A percentile compares a stretch with the other conserved stretches of the same genome.
Evolutionary conservation across 1,140 invertebrate genomes (phyloP).

Genomic region (Harpegnathos saltator): DNA sequence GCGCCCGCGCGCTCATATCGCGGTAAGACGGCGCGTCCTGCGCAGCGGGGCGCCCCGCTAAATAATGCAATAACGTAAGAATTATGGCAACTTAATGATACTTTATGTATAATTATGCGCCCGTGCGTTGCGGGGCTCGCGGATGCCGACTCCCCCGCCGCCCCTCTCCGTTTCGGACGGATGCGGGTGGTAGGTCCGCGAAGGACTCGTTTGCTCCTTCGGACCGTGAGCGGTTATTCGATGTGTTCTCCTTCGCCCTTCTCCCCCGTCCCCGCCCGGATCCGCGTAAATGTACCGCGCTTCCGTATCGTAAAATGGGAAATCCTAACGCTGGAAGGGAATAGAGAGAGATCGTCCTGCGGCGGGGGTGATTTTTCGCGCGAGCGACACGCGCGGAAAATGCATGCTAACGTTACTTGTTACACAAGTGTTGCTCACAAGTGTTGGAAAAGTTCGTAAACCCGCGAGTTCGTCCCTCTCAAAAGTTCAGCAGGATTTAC

Average conservation of each 20-base stretch:
- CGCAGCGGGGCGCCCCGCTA: constrained; percentile 81
- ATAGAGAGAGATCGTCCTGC: too few relatives aligned
- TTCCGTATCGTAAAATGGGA: too few relatives aligned
- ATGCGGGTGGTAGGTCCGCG: constrained; percentile 53
- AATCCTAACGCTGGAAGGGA: too few relatives aligned
- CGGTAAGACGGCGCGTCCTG: constrained; percentile 76
- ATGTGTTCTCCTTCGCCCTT: constrained; percentile 25
- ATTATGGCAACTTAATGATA: constrained; percentile 85
- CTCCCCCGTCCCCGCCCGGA: too few relatives aligned
- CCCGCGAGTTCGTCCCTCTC: too few relatives aligned
- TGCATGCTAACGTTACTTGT: too few relatives aligned
- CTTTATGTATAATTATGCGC: constrained; percentile 84
- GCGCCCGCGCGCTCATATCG: constrained; percentile 68
- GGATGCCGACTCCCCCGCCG: background rate
- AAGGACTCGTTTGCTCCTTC: constrained; percentile 41
- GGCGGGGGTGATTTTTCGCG: too few relatives aligned
- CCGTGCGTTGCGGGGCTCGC: constrained; percentile 57
- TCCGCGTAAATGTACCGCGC: too few relatives aligned
- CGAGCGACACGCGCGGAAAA: too few relatives aligned
- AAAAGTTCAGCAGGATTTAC: too few relatives aligned
- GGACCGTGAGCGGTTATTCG: constrained; percentile 36
- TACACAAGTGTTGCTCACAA: too few relatives aligned
- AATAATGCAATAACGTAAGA: constrained; percentile 85
- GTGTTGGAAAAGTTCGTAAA: too few relatives aligned
- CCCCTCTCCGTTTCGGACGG: constrained; percentile 48